Conservation (phyloP, 2,113 vertebrate species). For the Lycaon pictus region DNA sequence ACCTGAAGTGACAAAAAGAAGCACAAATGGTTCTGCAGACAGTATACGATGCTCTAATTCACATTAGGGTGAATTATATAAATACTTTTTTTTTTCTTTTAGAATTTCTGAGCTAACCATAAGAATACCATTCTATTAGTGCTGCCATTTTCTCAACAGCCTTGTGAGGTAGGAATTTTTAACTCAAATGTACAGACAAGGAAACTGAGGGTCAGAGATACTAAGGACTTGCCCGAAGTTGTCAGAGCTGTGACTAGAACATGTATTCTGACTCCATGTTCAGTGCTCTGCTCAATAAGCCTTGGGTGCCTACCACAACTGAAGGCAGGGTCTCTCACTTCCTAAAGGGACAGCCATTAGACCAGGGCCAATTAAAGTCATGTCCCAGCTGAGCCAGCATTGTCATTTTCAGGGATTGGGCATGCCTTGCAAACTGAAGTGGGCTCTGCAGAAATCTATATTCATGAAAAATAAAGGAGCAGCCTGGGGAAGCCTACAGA, state of each 20-base stretch:
- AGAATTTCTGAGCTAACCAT: neutral
- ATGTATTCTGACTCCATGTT: neutral
- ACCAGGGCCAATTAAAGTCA: neutral
- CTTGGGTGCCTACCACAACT: neutral
- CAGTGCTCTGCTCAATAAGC: neutral
- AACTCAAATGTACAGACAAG: neutral
- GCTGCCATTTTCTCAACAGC: neutral
- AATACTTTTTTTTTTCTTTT: neutral
- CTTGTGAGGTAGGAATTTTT: neutral
- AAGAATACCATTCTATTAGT: neutral
- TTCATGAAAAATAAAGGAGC: neutral
- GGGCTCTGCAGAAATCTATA: neutral
- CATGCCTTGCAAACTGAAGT: neutral
- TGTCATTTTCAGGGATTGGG: neutral
- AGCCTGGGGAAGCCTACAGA: neutral
- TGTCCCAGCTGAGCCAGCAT: neutral
- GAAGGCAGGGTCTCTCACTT: neutral
- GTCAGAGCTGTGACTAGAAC: neutral
- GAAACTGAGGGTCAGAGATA: neutral
- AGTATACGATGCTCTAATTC: neutral
- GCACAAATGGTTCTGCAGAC: neutral
- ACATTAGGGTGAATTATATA: neutral
- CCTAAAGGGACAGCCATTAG: neutral
- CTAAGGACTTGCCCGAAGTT: neutral
- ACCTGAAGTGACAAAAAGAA: neutral